A percentile compares a stretch with the other conserved stretches of the same genome.
Evolutionary conservation across 1,140 invertebrate genomes (phyloP).

Genomic region (Philopotamus ludificatus): DNA sequence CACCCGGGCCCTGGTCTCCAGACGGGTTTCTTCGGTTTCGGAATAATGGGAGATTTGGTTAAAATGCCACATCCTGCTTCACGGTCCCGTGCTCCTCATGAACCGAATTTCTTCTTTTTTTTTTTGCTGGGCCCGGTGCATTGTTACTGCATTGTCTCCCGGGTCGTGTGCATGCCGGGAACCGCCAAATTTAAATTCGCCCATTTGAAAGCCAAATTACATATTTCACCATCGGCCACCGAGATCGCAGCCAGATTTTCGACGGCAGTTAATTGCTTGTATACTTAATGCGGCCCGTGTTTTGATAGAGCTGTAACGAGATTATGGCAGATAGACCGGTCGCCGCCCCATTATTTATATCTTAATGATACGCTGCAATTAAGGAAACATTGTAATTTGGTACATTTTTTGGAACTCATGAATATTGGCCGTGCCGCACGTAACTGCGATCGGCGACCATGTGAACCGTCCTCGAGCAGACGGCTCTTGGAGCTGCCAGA

Average conservation of each 20-base stretch:
- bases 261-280: not conserved
- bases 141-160: not conserved
- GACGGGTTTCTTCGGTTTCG: slow-evolving; percentile 6
- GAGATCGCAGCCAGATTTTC: slow-evolving; percentile 1
- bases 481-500: no score
- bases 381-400: not conserved
- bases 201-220: slow-evolving; percentile 10
- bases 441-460: no score
- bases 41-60: slow-evolving; percentile 8
- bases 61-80: slow-evolving; percentile 13
- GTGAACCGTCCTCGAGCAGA: no score
- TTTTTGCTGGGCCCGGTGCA: not conserved
- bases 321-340: no score
- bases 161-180: not conserved
- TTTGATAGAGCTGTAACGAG: not conserved
- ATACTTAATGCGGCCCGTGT: not conserved
- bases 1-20: no score
- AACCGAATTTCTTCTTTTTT: not conserved
- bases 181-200: not conserved
- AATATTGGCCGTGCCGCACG: no score
- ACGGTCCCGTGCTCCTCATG: not conserved
- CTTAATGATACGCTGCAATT: not conserved
- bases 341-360: not conserved
- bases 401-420: no score
- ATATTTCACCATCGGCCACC: slow-evolving; percentile 1